These are phyloP conservation scores for Alosa sapidissima DNA, from an alignment of 2,797 vertebrate genomes.

Conservation along the genomic window DNA sequence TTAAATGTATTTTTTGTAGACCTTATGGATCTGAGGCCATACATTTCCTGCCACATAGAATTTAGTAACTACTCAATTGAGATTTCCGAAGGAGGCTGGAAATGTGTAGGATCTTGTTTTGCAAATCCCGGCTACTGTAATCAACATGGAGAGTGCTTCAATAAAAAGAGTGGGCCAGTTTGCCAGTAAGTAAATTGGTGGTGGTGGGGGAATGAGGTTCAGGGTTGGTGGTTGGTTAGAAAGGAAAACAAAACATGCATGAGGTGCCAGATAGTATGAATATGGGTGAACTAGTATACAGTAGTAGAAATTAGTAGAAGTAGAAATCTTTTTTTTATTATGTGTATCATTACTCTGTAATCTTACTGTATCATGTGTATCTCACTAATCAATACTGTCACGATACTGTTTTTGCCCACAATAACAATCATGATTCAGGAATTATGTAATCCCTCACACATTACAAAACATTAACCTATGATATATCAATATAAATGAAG, in stretches of 20 bases:
- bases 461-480: too few species aligned
- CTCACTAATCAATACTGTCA: too few species aligned
- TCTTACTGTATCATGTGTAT: too few species aligned
- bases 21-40: constrained; percentile 57
- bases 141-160: constrained; percentile 61
- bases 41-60: constrained; percentile 53
- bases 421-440: too few species aligned
- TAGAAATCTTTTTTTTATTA: too few species aligned
- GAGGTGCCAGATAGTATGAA: not conserved
- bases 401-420: too few species aligned
- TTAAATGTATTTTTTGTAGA: constrained; percentile 41
- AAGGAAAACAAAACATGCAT: not conserved
- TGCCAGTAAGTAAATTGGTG: constrained; percentile 60
- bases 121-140: constrained; percentile 58
- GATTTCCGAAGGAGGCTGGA: constrained; percentile 56
- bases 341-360: too few species aligned
- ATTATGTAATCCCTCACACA: too few species aligned
- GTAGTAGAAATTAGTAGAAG: too few species aligned
- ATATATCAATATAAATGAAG: too few species aligned
- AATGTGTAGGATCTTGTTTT: constrained; percentile 64
- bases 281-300: not conserved
- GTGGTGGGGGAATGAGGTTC: not conserved
- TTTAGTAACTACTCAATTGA: constrained; percentile 60
- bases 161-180: constrained; percentile 52
- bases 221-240: not conserved